A percentile compares a stretch with the other conserved stretches of the same genome.
These are phyloP conservation scores for Euglossa dilemma DNA, from an alignment of 1,140 invertebrate species.

Conservation along the genomic window DNA sequence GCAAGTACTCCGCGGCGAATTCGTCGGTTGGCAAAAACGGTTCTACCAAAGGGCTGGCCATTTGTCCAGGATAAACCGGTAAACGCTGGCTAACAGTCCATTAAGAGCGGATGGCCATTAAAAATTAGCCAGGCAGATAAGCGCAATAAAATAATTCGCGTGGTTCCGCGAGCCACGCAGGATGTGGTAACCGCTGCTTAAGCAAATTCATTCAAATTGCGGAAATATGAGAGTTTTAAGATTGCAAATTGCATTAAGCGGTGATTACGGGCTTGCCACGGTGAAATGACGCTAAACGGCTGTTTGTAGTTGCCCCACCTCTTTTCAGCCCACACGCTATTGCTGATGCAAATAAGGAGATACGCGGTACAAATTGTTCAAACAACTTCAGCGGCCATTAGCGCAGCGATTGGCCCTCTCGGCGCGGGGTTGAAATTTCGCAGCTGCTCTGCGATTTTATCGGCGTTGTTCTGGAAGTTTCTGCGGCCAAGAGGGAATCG, in stretches of 20 bases:
- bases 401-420: background rate
- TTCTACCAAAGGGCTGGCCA: no score
- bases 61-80: constrained; percentile 38
- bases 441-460: constrained; percentile 18
- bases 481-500: background rate
- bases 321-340: constrained; percentile 9
- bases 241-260: constrained; percentile 58
- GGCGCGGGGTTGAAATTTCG: background rate
- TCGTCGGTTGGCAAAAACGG: background rate
- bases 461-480: background rate
- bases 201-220: constrained; percentile 64
- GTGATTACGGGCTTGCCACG: constrained; percentile 47
- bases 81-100: constrained; percentile 28
- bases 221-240: constrained; percentile 58
- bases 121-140: constrained; percentile 60
- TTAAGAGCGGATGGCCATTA: constrained; percentile 50
- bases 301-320: constrained; percentile 10
- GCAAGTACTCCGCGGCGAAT: no score
- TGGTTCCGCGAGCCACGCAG: constrained; percentile 1
- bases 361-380: constrained; percentile 35
- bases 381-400: constrained; percentile 32
- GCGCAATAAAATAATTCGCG: constrained; percentile 58
- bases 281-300: constrained; percentile 51
- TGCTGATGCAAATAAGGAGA: constrained; percentile 38
- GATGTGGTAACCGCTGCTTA: constrained; percentile 32